Evolutionary conservation across 1,140 invertebrate species (phyloP).

Genomic region (Scaptomyza hsui): DNA sequence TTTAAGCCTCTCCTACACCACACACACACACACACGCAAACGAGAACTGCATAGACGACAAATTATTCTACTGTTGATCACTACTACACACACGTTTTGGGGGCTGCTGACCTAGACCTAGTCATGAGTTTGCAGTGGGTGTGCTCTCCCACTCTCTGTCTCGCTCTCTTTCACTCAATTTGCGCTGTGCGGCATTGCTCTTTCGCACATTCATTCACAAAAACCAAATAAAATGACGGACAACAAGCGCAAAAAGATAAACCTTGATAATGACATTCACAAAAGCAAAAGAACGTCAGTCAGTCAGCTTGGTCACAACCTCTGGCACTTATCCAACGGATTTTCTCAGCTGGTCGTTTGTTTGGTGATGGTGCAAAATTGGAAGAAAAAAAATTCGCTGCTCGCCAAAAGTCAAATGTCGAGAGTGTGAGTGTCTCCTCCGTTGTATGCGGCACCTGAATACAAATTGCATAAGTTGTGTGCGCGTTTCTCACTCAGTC

Average conservation of each 20-base stretch:
- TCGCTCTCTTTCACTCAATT: background rate
- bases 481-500: constrained; percentile 29
- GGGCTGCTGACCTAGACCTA: constrained; percentile 19
- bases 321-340: constrained; percentile 72
- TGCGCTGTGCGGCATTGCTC: constrained; percentile 11
- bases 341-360: constrained; percentile 47
- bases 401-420: constrained; percentile 76
- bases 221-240: constrained; percentile 46
- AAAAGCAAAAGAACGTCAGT: constrained; percentile 52
- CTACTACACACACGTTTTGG: constrained; percentile 9
- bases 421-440: constrained; percentile 51
- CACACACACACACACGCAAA: background rate
- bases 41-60: background rate
- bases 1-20: background rate
- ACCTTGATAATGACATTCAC: constrained; percentile 82
- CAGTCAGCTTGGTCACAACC: constrained; percentile 57
- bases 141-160: background rate
- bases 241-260: constrained; percentile 61
- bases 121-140: constrained; percentile 2
- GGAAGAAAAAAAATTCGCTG: constrained; percentile 17
- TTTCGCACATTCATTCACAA: constrained; percentile 46
- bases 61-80: constrained; percentile 10
- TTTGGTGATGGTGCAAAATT: constrained; percentile 35
- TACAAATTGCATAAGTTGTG: constrained; percentile 60
- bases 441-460: constrained; percentile 60